Conservation (phyloP, 2,113 vertebrate genomes). For the chimpanzee (Pan troglodytes) region DNA sequence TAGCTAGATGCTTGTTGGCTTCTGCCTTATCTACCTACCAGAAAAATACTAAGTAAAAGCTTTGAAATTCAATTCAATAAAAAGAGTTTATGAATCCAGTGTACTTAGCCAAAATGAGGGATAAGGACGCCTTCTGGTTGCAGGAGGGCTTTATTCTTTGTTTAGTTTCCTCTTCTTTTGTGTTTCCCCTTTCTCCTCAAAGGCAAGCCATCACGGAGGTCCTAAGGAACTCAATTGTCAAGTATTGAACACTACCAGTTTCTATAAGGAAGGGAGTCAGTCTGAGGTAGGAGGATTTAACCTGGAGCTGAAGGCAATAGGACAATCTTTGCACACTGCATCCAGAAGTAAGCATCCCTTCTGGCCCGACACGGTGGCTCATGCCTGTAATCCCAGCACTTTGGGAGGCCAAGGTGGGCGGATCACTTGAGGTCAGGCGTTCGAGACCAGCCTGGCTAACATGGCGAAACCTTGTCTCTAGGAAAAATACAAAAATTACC, state of each 20-base stretch:
- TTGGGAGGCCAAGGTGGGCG: too few relatives aligned
- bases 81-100: conserved; percentile 29
- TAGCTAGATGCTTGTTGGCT: background rate
- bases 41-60: background rate
- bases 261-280: conserved; percentile 79
- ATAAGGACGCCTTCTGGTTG: background rate
- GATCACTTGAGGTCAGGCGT: too few relatives aligned
- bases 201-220: conserved; percentile 82
- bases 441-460: too few relatives aligned
- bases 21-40: background rate
- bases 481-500: too few relatives aligned
- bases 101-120: background rate
- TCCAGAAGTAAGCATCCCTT: background rate
- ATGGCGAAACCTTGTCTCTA: too few relatives aligned
- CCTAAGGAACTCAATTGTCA: conserved; percentile 81
- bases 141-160: background rate
- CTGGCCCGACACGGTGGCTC: background rate
- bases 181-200: background rate
- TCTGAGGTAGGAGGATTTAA: background rate
- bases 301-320: background rate
- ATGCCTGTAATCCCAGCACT: too few relatives aligned
- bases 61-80: conserved; percentile 26
- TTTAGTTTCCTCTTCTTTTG: background rate
- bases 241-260: conserved; percentile 86
- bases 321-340: background rate